Base-by-base conservation (phyloP, 2,888 invertebrate genomes). In the Scrobipalpa costella region DNA sequence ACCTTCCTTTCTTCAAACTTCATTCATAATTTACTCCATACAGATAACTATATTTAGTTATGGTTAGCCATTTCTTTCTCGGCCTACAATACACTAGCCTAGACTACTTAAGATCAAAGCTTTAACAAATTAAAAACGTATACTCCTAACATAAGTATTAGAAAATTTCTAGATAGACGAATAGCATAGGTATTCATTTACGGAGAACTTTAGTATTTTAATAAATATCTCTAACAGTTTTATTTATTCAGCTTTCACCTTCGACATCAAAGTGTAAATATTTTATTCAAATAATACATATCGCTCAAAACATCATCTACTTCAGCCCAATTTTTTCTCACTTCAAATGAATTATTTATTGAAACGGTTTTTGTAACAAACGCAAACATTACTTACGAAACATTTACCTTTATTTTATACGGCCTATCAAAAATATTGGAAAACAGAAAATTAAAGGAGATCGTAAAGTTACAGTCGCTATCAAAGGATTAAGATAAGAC, bases 401-500 rank as follows among this genome's bases (percentile, higher is more conserved):
- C 60, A 15, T 61, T 55, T 61, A 36, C 47, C 57, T 64, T 61
- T 63, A 44, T 33, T 63, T 60, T 19, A 34, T 55, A 6, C n/a
- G 19, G 15, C 52, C 49, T 58, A 63, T 52, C 34, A 63, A 58
- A 60, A 27, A 63, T 55, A 63, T 63, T 38, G 50, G 19, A 8
- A 38, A 49, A 58, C 55, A 17, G 38, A 7, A 40, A 38, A 11
- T 11, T 47, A 49, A 57, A 40, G 40, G 52, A 66, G 57, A 62
- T 61, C 27, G 49, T 55, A 61, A 61, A 64, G 59, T 61, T 59
- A 61, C 50, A 61, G 71, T 62, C 67, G 65, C 64, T 62, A 69
- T 69, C 66, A 65, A 69, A 64, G 70, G 72, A 74, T 79, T 73
- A 75, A 61, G 60, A 50, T 15, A 17, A 38, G 21, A 62, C 61